phyloP scores from a whole-genome alignment of 2,888 invertebrate species.

The Liopterus haemorrhoidalis region DNA sequence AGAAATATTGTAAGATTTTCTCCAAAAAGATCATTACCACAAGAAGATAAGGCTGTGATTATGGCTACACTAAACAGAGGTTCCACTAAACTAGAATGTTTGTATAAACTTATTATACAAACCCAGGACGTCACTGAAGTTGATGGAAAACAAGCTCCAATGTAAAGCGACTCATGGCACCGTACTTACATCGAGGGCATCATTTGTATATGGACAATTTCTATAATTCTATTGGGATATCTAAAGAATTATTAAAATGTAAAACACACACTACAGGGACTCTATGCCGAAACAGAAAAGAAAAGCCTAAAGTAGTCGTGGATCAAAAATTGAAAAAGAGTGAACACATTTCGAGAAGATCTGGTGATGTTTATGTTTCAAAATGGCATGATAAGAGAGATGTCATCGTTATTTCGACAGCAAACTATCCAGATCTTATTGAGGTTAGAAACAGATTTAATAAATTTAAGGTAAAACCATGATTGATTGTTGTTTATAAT shows the following conservation, averaged over 20 bases:
- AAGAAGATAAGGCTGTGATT: no score
- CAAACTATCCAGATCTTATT: constrained; percentile 27
- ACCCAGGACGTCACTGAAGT: constrained; percentile 26
- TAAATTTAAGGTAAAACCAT: constrained; percentile 24
- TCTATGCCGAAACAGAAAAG: constrained; percentile 27
- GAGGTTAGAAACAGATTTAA: constrained; percentile 21
- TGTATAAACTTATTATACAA: no score
- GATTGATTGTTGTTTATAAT: constrained; percentile 26
- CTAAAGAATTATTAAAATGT: constrained; percentile 24
- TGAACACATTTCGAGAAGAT: constrained; percentile 26
- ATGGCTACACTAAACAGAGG: no score
- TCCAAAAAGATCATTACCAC: no score
- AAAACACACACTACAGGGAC: constrained; percentile 31
- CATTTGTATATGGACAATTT: constrained; percentile 35
- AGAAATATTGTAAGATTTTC: no score
- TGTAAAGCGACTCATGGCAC: constrained; percentile 31
- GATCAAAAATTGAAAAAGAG: constrained; percentile 25
- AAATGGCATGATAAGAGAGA: constrained; percentile 34
- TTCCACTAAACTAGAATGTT: no score
- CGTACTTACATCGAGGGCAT: constrained; percentile 35
- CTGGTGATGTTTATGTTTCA: constrained; percentile 31
- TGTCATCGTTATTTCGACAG: constrained; percentile 34
- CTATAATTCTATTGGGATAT: constrained; percentile 28
- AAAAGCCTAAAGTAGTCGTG: constrained; percentile 26
- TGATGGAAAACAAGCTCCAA: constrained; percentile 28